Conservation (phyloP, 2,113 vertebrate species). For the Lipotes vexillifer region DNA sequence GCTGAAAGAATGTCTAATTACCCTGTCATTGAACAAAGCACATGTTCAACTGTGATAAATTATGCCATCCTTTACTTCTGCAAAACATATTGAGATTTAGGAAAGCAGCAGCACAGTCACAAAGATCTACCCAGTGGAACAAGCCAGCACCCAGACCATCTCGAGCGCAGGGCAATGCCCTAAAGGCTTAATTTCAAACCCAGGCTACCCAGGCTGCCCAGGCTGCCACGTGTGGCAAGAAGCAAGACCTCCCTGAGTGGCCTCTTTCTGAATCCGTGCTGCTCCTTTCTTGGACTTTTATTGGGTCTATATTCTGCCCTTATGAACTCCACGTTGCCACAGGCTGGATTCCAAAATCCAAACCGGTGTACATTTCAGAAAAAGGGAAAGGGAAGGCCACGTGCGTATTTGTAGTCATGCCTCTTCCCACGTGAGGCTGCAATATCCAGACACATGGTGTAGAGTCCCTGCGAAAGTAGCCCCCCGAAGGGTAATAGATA, state of each 20-base stretch:
- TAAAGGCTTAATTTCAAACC: rapidly evolving
- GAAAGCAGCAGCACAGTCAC: constrained; percentile 65
- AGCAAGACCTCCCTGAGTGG: not conserved
- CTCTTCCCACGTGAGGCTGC: not conserved
- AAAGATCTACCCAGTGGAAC: not conserved
- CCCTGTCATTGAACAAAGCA: constrained; percentile 79
- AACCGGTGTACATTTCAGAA: not conserved
- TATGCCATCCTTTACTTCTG: constrained; percentile 76
- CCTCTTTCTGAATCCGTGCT: rapidly evolving
- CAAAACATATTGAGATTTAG: constrained; percentile 64
- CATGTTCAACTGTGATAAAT: constrained; percentile 80
- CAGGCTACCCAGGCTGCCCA: rapidly evolving
- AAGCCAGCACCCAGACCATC: not conserved
- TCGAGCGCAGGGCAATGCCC: rapidly evolving
- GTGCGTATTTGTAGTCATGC: rapidly evolving
- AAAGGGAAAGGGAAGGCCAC: not conserved
- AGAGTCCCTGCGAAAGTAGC: rapidly evolving
- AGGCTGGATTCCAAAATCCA: not conserved
- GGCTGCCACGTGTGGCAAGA: rapidly evolving
- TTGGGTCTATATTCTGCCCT: rapidly evolving
- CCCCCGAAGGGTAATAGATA: rapidly evolving
- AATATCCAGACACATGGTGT: no score
- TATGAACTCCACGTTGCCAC: not conserved
- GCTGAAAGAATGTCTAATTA: constrained; percentile 82
- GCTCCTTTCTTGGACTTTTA: rapidly evolving